Evolutionary conservation across 2,888 invertebrate genomes (phyloP).

Genomic region (Gastrophysa polygoni): DNA sequence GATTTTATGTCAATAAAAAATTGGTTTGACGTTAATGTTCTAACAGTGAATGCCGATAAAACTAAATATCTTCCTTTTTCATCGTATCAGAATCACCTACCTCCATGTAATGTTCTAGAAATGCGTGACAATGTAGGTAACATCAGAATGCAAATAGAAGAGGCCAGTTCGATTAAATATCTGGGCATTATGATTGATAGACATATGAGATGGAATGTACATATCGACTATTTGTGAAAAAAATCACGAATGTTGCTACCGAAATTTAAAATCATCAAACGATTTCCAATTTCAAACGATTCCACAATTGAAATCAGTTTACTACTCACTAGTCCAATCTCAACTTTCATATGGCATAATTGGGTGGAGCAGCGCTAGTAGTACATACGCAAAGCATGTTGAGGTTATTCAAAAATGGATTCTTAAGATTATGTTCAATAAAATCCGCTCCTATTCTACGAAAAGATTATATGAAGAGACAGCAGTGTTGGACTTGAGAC

Average conservation of each 20-base stretch:
- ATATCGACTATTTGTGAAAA: neutral
- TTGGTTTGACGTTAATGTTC: neutral
- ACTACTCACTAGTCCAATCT: neutral
- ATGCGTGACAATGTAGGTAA: neutral
- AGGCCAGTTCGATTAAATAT: neutral
- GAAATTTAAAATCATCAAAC: neutral
- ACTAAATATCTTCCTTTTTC: neutral
- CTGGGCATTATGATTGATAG: neutral
- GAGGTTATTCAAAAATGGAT: neutral
- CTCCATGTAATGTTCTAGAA: neutral
- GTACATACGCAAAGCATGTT: neutral
- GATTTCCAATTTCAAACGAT: neutral
- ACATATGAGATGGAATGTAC: neutral
- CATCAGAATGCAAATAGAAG: neutral
- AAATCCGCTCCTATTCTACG: too few species aligned
- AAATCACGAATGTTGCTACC: neutral
- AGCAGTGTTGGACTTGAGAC: too few species aligned
- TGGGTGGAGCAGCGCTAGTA: neutral
- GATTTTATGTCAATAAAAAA: neutral
- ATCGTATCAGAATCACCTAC: too few species aligned
- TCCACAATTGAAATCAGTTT: neutral
- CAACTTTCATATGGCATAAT: neutral
- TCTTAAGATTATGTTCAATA: too few species aligned
- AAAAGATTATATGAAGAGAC: too few species aligned
- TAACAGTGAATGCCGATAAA: slow-evolving; percentile 1